Evolutionary conservation across 2,113 vertebrate species (phyloP), one percentile per base, ranked within the genome.

Genomic region (Parus major): DNA sequence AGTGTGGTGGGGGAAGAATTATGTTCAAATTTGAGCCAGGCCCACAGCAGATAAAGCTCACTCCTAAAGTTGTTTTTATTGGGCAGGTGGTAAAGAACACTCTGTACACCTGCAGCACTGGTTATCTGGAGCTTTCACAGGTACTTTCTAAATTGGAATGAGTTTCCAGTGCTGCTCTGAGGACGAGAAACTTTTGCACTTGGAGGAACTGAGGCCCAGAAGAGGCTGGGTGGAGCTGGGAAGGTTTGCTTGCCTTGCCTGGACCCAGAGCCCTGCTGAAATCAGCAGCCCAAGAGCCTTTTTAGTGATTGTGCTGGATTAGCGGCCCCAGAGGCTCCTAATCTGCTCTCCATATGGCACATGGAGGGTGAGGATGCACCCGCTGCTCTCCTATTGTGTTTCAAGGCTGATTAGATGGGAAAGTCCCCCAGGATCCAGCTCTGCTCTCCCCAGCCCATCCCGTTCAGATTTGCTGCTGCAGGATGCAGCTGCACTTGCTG

Each of bases 341-440:
- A 90, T 86, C 85, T 96, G 82, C 88, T 63, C 27, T 95, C 95
- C 90, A 90, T 36, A 81, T 88, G 92, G 87, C 64, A 33, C 71
- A 71, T 0, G 60, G 68, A 52, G 93, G 41, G 72, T 10, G 17
- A n/a, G 93, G 75, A 24, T 50, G 90, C 63, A 6, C 93, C 82
- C 9, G 0, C 82, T 90, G 85, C 66, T 94, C 90, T 73, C 5
- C 75, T n/a, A 0, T 60, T 71, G 94, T 86, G n/a, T 82, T 50
- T 56, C 71, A 29, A 20, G 85, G 87, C 79, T 83, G 88, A 81
- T 90, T 12, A 81, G 88, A 65, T 35, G 92, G 86, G 56, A 19
- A 5, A 2, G 15, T 78, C 85, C 71, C 91, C 28, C 0, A 46
- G 81, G 75, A 80, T 9, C 81, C 52, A 28, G 10, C 29, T 82